phyloP scores from a whole-genome alignment of 2,797 vertebrate species.

The Anguilla pacifica region DNA sequence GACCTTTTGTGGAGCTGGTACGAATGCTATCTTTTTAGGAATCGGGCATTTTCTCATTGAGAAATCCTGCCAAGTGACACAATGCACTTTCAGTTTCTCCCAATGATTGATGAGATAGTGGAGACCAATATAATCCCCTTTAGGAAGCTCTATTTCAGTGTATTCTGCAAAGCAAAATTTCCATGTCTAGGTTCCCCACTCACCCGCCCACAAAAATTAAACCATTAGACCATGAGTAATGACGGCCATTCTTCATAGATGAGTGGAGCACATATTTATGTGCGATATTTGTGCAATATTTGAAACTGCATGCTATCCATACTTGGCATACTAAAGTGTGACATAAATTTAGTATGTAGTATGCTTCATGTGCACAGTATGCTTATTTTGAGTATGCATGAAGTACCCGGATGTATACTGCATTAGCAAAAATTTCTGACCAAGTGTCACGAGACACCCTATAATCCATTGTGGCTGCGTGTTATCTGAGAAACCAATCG shows the following conservation, averaged over 20 bases:
- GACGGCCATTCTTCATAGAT: neutral
- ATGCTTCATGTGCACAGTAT: neutral
- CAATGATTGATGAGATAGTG: conserved; percentile 15
- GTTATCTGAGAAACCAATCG: neutral
- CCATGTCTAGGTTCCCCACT: neutral
- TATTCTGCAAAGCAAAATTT: neutral
- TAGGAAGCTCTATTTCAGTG: neutral
- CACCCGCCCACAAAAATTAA: neutral
- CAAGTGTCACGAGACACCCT: neutral
- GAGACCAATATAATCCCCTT: neutral
- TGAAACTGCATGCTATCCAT: too few relatives aligned
- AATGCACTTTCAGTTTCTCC: conserved; percentile 23
- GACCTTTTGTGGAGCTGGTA: neutral
- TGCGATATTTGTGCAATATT: neutral
- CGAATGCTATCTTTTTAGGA: conserved; percentile 12
- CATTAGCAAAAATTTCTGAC: too few relatives aligned
- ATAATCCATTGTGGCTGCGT: neutral
- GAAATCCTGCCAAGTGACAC: conserved; percentile 11
- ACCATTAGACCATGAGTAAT: neutral
- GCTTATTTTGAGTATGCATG: neutral
- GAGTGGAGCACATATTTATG: neutral
- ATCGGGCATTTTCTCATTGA: conserved; percentile 2
- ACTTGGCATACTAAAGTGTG: too few relatives aligned
- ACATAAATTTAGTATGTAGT: neutral
- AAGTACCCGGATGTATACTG: neutral